A percentile compares a stretch with the other conserved stretches of the same genome.
Conservation (phyloP, 2,888 invertebrate species). For the Amphipyra berbera region DNA sequence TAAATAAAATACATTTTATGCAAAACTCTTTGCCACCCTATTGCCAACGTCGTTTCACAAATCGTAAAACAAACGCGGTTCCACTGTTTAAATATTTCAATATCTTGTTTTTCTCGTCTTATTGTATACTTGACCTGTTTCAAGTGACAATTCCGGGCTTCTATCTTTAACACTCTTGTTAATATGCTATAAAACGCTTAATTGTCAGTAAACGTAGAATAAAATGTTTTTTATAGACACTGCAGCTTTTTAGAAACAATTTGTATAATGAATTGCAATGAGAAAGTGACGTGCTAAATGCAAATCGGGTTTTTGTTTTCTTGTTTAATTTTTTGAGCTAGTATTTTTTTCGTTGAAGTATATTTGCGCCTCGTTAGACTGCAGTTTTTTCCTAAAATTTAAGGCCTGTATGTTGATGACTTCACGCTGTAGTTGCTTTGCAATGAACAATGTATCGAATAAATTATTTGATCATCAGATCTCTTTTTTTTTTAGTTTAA, state of each 20-base stretch:
- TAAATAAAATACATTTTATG: too few relatives aligned
- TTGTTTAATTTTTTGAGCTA: background rate
- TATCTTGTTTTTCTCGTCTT: conserved; percentile 46
- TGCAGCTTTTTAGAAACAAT: conserved; percentile 40
- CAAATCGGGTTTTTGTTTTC: conserved; percentile 12
- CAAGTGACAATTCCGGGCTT: conserved; percentile 31
- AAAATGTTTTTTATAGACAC: conserved; percentile 43
- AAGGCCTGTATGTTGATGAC: too few relatives aligned
- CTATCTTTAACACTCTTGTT: conserved; percentile 34
- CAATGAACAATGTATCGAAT: too few relatives aligned
- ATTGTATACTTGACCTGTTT: conserved; percentile 44
- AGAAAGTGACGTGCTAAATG: conserved; percentile 34
- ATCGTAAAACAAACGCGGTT: conserved; percentile 57
- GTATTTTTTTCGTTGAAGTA: too few relatives aligned
- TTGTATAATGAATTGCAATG: conserved; percentile 45
- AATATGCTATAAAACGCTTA: conserved; percentile 46
- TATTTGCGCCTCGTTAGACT: too few relatives aligned
- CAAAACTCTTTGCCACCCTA: conserved; percentile 25
- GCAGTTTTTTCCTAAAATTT: too few relatives aligned
- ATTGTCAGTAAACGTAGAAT: conserved; percentile 39
- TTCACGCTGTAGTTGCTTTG: too few relatives aligned
- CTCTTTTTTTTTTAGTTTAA: too few relatives aligned
- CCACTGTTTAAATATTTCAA: conserved; percentile 52
- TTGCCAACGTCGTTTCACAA: conserved; percentile 37
- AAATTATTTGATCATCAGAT: too few relatives aligned